phyloP scores from a whole-genome alignment of 1,140 invertebrate species.

The Panulirus ornatus region DNA sequence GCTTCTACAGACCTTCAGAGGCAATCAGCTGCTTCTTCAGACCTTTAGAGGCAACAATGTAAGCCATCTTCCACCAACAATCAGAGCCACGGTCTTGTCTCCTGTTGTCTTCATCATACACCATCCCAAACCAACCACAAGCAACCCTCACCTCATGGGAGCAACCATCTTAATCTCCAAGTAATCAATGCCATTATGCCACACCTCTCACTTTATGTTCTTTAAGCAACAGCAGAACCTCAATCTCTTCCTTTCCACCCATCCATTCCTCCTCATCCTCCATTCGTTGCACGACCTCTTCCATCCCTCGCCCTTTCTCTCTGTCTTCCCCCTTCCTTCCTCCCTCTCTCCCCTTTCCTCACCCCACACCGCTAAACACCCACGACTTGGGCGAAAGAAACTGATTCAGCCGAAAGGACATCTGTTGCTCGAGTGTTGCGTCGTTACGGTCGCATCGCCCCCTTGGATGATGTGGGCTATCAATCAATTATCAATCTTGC shows the following conservation, averaged over 20 bases:
- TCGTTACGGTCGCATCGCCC: not conserved
- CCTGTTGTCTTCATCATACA: too few relatives aligned
- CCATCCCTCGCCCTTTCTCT: not conserved
- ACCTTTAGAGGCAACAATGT: too few relatives aligned
- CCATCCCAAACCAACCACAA: too few relatives aligned
- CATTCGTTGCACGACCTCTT: too few relatives aligned
- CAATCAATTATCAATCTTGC: constrained; percentile 58
- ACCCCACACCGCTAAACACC: not conserved
- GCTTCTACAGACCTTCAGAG: too few relatives aligned
- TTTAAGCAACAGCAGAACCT: too few relatives aligned
- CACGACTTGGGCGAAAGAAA: not conserved
- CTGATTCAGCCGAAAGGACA: not conserved
- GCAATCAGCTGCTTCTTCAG: too few relatives aligned
- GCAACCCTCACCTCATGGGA: too few relatives aligned
- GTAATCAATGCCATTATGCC: not conserved
- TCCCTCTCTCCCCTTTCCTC: not conserved
- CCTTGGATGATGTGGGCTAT: constrained; percentile 17
- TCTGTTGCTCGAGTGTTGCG: constrained; percentile 12
- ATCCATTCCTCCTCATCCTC: not conserved
- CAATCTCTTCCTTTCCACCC: not conserved
- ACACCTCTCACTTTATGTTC: too few relatives aligned
- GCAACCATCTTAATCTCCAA: too few relatives aligned
- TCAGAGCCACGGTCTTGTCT: too few relatives aligned
- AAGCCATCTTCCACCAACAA: too few relatives aligned
- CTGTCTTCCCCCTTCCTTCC: not conserved